Percentiles rank a stretch among this genome's conserved stretches.
Evolutionary conservation across 2,113 vertebrate species (phyloP).

Genomic region (Ictidomys tridecemlineatus): DNA sequence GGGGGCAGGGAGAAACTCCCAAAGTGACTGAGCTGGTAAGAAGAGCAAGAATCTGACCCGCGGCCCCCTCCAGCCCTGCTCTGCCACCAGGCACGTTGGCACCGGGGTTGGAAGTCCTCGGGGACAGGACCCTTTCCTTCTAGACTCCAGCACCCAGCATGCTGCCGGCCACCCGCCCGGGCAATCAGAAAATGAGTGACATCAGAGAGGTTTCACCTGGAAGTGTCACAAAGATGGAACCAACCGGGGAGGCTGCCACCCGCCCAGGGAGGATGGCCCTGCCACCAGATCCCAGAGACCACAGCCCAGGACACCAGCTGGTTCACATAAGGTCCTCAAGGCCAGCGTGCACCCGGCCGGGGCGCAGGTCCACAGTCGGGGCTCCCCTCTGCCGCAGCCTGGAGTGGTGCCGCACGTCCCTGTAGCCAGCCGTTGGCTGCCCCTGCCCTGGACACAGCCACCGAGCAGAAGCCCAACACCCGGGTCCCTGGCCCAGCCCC

Average conservation of each 20-base stretch:
- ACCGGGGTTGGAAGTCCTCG: fast-evolving
- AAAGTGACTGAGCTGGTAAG: background rate
- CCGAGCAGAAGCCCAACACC: background rate
- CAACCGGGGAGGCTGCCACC: background rate
- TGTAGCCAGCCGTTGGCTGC: background rate
- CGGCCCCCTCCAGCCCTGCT: background rate
- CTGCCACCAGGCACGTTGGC: fast-evolving
- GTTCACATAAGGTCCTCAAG: background rate
- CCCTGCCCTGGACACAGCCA: background rate
- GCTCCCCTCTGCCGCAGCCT: fast-evolving
- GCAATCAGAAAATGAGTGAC: background rate
- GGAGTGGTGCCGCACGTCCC: fast-evolving
- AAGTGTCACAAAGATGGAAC: background rate
- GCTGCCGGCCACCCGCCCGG: background rate
- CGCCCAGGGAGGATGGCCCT: background rate
- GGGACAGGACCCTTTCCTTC: background rate
- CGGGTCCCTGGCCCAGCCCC: background rate
- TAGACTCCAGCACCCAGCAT: too few relatives aligned
- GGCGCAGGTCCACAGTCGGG: fast-evolving
- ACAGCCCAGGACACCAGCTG: background rate
- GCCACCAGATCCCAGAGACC: background rate
- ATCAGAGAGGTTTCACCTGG: background rate
- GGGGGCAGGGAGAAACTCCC: background rate
- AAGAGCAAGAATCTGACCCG: background rate
- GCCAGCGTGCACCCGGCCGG: background rate